Percentiles rank a stretch among this genome's conserved stretches.
Conservation (phyloP, 1,140 invertebrate species). For the Dendroctonus ponderosae region DNA sequence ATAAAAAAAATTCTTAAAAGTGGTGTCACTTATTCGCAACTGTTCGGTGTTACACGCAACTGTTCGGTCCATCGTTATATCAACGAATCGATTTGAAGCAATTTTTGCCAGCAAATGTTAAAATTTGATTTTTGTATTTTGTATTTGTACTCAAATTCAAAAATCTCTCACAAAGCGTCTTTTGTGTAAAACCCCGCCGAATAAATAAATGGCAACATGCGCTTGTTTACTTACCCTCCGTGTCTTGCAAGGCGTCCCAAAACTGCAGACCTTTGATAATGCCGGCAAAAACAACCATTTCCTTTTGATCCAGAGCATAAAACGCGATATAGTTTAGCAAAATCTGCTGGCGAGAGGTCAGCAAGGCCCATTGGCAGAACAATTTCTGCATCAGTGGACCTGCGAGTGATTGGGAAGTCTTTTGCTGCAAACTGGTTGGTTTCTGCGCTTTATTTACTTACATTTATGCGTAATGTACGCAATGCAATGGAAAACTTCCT, state of each 20-base stretch:
- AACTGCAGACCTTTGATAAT: slow-evolving; percentile 30
- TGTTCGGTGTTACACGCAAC: no score
- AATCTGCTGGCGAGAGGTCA: slow-evolving; percentile 13
- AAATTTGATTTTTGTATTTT: no score
- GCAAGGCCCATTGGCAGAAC: slow-evolving; percentile 25
- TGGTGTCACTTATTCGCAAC: no score
- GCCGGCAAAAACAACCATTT: slow-evolving; percentile 22
- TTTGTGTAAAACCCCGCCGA: not conserved
- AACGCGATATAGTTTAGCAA: slow-evolving; percentile 29
- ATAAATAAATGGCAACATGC: not conserved
- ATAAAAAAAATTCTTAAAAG: no score
- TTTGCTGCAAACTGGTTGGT: not conserved
- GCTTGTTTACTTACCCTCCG: slow-evolving; percentile 22
- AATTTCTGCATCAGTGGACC: slow-evolving; percentile 29
- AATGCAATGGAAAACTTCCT: slow-evolving; percentile 28
- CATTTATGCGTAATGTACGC: slow-evolving; percentile 35
- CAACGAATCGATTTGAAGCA: no score
- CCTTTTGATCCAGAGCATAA: slow-evolving; percentile 14
- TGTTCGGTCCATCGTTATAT: no score
- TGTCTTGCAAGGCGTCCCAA: slow-evolving; percentile 33
- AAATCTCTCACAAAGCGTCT: no score
- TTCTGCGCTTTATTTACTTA: slow-evolving; percentile 6
- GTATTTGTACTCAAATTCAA: no score
- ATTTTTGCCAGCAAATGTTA: no score
- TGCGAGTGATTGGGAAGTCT: not conserved